These are phyloP conservation scores for Macrostomum cliftonense DNA, from an alignment of 2,888 invertebrate species.

Conservation along the genomic window DNA sequence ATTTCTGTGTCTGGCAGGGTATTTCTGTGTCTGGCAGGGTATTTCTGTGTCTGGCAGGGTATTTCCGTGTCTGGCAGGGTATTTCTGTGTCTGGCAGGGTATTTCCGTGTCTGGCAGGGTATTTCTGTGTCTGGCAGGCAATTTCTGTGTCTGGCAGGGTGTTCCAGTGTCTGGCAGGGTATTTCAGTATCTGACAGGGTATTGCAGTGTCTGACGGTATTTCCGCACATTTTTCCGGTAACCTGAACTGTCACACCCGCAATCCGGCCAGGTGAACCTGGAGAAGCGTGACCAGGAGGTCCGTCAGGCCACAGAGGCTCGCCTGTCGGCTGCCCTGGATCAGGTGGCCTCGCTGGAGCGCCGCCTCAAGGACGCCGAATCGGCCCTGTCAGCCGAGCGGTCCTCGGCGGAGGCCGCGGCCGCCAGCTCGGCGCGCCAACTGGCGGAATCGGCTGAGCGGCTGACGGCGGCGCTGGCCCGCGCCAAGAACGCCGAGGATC, in stretches of 20 bases:
- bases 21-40: neutral
- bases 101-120: neutral
- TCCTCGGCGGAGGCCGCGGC: neutral
- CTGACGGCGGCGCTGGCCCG: neutral
- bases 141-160: neutral
- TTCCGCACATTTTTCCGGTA: neutral
- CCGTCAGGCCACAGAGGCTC: neutral
- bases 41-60: neutral
- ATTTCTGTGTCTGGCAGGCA: neutral
- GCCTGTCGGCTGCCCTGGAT: neutral
- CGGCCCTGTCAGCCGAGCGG: neutral
- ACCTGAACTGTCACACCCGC: too few species aligned
- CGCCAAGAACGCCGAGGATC: too few species aligned
- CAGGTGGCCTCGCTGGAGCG: neutral
- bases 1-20: neutral
- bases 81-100: too few species aligned
- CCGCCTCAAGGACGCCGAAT: neutral
- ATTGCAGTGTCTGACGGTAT: neutral
- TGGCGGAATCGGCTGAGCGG: neutral
- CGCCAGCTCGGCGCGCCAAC: neutral
- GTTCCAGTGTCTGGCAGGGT: too few species aligned
- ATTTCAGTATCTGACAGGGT: too few species aligned
- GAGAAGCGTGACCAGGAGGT: constrained; percentile 1
- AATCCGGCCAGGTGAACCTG: constrained; percentile 1
- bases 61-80: too few species aligned